A percentile compares a stretch with the other conserved stretches of the same genome.
phyloP scores from a whole-genome alignment of 2,113 vertebrate species.

The Ameiurus melas region DNA sequence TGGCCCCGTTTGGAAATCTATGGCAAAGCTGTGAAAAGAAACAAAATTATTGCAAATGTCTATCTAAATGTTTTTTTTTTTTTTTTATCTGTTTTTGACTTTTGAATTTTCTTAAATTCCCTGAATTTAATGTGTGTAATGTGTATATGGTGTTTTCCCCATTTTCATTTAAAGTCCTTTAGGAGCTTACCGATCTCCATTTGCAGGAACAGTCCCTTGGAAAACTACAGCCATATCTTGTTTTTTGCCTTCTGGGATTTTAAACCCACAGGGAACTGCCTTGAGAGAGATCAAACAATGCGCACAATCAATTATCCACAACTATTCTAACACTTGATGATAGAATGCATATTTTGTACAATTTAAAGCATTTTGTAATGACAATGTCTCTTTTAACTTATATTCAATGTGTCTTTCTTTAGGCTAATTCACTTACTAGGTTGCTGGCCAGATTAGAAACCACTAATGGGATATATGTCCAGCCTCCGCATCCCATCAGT shows the following conservation, averaged over 20 bases:
- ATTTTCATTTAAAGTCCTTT: background rate
- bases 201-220: background rate
- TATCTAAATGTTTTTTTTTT: background rate
- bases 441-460: background rate
- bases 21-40: background rate
- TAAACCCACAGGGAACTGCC: background rate
- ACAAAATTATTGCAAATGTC: background rate
- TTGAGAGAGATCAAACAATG: background rate
- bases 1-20: slow-evolving; percentile 23
- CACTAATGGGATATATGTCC: background rate
- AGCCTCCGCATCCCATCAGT: background rate
- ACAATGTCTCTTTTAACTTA: background rate
- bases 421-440: background rate
- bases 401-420: background rate
- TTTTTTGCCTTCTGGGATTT: background rate
- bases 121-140: background rate
- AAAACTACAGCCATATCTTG: background rate
- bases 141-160: background rate
- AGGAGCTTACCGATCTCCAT: background rate
- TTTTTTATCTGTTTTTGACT: background rate
- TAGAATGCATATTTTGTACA: background rate
- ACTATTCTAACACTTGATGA: background rate
- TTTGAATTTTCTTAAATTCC: background rate
- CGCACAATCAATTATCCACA: background rate
- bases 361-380: background rate